phyloP scores from a whole-genome alignment of 1,140 invertebrate genomes.

The Nasonia vitripennis region DNA sequence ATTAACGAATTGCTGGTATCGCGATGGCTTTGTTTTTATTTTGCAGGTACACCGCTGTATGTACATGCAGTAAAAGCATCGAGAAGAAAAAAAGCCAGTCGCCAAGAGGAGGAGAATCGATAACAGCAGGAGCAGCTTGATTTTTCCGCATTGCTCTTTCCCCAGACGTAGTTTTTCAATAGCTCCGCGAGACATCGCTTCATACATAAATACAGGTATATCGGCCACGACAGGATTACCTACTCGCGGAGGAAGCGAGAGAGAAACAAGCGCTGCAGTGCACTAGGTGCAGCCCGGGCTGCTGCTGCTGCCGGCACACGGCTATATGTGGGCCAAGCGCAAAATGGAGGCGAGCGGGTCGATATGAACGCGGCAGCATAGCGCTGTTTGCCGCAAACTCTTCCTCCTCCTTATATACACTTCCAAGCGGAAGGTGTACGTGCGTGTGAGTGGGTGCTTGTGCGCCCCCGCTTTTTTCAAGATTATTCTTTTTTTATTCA shows the following conservation, averaged over 20 bases:
- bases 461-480: neutral
- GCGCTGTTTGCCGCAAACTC: constrained; percentile 70
- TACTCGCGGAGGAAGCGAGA: neutral
- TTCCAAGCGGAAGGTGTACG: neutral
- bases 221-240: neutral
- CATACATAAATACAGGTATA: neutral
- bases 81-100: neutral
- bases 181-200: neutral
- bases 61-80: too few species aligned
- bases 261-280: constrained; percentile 3
- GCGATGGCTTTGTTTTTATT: too few species aligned
- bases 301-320: neutral
- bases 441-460: neutral
- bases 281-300: neutral
- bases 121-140: neutral
- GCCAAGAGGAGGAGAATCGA: neutral
- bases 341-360: constrained; percentile 70
- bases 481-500: neutral
- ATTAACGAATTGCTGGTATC: too few species aligned
- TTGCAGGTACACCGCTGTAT: too few species aligned
- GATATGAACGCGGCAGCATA: constrained; percentile 71
- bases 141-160: neutral
- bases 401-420: constrained; percentile 50
- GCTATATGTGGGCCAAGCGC: constrained; percentile 65
- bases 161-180: neutral